A percentile compares a stretch with the other conserved stretches of the same genome.
phyloP scores from a whole-genome alignment of 2,797 vertebrate species.

The Lutjanus campechanus region DNA sequence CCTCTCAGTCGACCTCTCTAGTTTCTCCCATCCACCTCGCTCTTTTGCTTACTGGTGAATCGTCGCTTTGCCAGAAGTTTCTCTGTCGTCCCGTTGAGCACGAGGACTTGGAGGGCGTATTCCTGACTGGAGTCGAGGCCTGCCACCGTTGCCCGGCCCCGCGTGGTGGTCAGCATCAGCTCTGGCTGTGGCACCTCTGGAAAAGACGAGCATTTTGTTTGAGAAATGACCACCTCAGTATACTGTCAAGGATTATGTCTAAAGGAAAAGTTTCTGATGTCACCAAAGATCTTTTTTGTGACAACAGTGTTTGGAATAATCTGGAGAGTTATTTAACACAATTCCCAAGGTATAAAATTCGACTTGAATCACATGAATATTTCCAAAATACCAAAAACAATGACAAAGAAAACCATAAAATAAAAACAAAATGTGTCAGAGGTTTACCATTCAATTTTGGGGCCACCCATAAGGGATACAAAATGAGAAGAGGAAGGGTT shows the following conservation, averaged over 20 bases:
- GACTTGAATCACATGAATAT: no score
- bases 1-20: no score
- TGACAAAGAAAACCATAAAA: no score
- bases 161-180: slow-evolving; percentile 95
- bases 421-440: no score
- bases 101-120: slow-evolving; percentile 90
- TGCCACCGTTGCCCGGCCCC: slow-evolving; percentile 92
- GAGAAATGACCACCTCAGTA: background rate
- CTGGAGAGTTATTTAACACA: no score
- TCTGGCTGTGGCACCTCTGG: slow-evolving; percentile 93
- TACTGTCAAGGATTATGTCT: background rate
- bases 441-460: no score
- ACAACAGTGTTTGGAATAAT: background rate
- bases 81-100: slow-evolving; percentile 90
- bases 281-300: background rate
- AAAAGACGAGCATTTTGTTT: slow-evolving; percentile 17
- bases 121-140: slow-evolving; percentile 93
- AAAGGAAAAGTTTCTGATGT: background rate
- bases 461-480: no score
- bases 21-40: background rate
- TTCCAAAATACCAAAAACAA: no score
- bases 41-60: slow-evolving; percentile 92
- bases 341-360: no score
- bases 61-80: slow-evolving; percentile 90
- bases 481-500: no score